Percentiles rank a stretch among this genome's conserved stretches.
These are phyloP conservation scores for Tiliacea aurago DNA, from an alignment of 2,888 invertebrate species.

Conservation along the genomic window DNA sequence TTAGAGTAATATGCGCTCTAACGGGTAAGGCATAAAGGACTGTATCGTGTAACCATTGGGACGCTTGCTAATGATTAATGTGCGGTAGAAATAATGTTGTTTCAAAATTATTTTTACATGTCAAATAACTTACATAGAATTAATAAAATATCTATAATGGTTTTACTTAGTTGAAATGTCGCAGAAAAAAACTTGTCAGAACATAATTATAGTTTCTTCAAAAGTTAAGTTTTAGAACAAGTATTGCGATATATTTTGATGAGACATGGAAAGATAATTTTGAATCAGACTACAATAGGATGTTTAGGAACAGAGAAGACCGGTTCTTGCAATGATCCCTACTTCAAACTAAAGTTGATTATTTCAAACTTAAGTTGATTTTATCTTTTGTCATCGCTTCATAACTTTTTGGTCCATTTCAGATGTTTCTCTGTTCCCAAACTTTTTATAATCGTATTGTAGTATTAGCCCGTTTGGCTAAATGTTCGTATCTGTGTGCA, in stretches of 20 bases:
- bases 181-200: neutral
- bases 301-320: conserved; percentile 41
- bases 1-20: conserved; percentile 65
- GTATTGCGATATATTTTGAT: neutral
- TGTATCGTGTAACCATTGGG: conserved; percentile 59
- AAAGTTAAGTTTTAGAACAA: neutral
- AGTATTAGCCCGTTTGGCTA: conserved; percentile 61
- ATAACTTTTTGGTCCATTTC: neutral
- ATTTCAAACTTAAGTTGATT: neutral
- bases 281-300: conserved; percentile 18
- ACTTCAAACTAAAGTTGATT: neutral
- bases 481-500: conserved; percentile 65
- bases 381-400: neutral
- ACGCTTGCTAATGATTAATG: conserved; percentile 55
- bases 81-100: conserved; percentile 27
- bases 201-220: neutral
- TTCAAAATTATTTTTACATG: conserved; percentile 21
- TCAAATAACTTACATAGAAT: neutral
- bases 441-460: conserved; percentile 28
- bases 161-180: neutral
- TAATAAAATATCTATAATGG: neutral
- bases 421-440: conserved; percentile 30
- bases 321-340: neutral
- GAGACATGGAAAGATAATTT: conserved; percentile 9
- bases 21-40: conserved; percentile 60